phyloP scores from a whole-genome alignment of 2,797 vertebrate genomes.

The Acipenser ruthenus region DNA sequence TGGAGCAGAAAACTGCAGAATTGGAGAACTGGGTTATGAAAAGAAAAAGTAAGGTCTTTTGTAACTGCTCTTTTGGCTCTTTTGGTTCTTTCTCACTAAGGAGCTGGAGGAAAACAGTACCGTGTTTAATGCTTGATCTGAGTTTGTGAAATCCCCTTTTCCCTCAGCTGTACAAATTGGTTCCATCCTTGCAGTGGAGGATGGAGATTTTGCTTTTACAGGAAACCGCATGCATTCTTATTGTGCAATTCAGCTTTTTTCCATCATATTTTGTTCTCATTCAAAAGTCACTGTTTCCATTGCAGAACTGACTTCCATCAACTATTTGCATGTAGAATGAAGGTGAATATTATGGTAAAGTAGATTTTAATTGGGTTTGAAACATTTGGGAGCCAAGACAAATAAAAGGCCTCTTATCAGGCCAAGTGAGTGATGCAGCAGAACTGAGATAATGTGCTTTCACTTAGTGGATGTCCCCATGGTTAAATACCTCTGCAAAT shows the following conservation, averaged over 20 bases:
- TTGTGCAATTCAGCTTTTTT: slow-evolving; percentile 33
- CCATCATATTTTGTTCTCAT: slow-evolving; percentile 12
- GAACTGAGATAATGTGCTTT: too few relatives aligned
- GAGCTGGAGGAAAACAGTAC: not conserved
- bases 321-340: too few relatives aligned
- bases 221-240: slow-evolving; percentile 40
- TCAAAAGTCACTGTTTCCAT: too few relatives aligned
- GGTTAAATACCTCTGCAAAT: too few relatives aligned
- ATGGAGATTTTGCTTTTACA: slow-evolving; percentile 30
- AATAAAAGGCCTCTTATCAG: too few relatives aligned
- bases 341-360: too few relatives aligned
- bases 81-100: not conserved
- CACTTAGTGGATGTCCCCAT: too few relatives aligned
- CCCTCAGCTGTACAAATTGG: slow-evolving; percentile 26
- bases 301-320: too few relatives aligned
- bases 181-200: slow-evolving; percentile 27
- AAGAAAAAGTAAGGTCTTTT: not conserved
- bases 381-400: too few relatives aligned
- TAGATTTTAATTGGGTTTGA: too few relatives aligned
- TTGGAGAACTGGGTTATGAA: slow-evolving; percentile 1
- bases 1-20: not conserved
- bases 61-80: not conserved
- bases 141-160: slow-evolving; percentile 17
- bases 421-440: too few relatives aligned
- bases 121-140: not conserved